These are phyloP conservation scores for Spheniscus mendiculus DNA, from an alignment of 2,113 vertebrate genomes.

Conservation along the genomic window DNA sequence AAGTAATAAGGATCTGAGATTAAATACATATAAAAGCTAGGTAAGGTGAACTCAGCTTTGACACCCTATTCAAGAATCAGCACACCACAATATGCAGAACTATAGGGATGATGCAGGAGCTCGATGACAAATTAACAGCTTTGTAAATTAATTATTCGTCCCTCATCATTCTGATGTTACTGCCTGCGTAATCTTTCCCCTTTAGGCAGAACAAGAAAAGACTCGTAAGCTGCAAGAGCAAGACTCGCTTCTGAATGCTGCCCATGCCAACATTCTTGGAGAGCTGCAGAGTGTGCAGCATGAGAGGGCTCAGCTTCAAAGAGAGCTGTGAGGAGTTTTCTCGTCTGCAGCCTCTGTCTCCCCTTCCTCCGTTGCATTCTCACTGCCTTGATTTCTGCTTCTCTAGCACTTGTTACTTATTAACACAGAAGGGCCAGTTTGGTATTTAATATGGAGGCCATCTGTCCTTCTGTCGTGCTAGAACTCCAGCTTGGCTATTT, in stretches of 20 bases:
- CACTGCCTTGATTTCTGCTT: background rate
- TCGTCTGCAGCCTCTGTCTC: background rate
- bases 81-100: background rate
- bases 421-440: background rate
- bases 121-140: background rate
- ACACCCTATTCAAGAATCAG: background rate
- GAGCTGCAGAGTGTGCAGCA: constrained; percentile 69
- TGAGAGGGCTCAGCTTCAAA: constrained; percentile 68
- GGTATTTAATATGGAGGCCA: background rate
- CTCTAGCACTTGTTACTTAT: background rate
- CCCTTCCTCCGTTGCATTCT: background rate
- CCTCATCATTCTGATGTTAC: background rate
- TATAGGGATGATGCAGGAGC: background rate
- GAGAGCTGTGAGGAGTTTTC: constrained; percentile 63
- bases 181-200: background rate
- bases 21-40: background rate
- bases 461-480: background rate
- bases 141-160: background rate
- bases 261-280: constrained; percentile 48
- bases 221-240: constrained; percentile 71
- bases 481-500: background rate
- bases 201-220: constrained; percentile 72
- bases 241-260: constrained; percentile 67
- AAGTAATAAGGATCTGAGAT: background rate
- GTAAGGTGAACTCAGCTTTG: background rate